Percentiles rank a stretch among this genome's conserved stretches.
These are phyloP conservation scores for Eucriotettix oculatus DNA, from an alignment of 2,888 invertebrate genomes.

Conservation along the genomic window DNA sequence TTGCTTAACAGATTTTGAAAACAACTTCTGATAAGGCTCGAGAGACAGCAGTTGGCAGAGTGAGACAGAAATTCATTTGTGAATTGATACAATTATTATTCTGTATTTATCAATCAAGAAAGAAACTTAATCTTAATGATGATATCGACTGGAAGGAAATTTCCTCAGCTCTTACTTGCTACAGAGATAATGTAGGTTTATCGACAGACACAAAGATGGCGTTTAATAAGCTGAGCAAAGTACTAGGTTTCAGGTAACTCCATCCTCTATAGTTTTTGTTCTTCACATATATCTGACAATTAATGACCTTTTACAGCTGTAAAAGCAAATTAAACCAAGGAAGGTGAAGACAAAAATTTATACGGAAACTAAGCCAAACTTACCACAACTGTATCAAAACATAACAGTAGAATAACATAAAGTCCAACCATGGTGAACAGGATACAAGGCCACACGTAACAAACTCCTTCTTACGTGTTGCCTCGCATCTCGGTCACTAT, in stretches of 20 bases:
- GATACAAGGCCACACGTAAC: no score
- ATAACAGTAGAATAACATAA: no score
- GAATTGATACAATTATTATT: conserved; percentile 36
- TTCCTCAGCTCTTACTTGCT: conserved; percentile 23
- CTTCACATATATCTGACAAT: no score
- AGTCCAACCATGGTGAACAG: no score
- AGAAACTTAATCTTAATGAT: conserved; percentile 21
- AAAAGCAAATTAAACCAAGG: no score
- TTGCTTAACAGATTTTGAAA: background rate
- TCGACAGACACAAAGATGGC: conserved; percentile 28
- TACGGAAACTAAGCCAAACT: no score
- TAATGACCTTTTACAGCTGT: no score
- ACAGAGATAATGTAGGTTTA: conserved; percentile 23
- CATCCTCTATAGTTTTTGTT: no score
- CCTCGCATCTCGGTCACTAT: no score
- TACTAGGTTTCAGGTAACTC: conserved; percentile 20
- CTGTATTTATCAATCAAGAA: conserved; percentile 31
- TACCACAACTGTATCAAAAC: no score
- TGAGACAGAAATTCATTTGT: conserved; percentile 39
- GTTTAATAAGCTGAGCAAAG: conserved; percentile 28
- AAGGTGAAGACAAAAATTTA: no score
- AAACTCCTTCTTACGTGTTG: no score
- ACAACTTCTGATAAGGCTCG: background rate
- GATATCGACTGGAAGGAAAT: conserved; percentile 27
- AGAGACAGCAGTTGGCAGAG: conserved; percentile 14